Evolutionary conservation across 2,888 invertebrate species (phyloP).

Genomic region (Ophraella communa): DNA sequence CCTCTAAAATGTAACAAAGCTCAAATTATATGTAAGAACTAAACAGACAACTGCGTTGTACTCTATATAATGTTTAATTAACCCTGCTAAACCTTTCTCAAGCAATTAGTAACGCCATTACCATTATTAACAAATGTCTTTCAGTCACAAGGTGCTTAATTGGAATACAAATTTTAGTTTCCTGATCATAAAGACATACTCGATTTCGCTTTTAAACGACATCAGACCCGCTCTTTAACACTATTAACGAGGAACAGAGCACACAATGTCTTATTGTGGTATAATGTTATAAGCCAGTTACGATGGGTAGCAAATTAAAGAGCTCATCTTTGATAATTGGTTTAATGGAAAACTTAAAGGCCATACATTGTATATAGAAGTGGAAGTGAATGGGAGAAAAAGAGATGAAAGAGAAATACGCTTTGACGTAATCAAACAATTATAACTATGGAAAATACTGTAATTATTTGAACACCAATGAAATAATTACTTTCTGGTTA

Average conservation of each 20-base stretch:
- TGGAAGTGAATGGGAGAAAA: too few species aligned
- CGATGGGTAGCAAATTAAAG: neutral
- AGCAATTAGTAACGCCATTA: conserved; percentile 7
- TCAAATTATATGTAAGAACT: neutral
- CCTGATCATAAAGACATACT: neutral
- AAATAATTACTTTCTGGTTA: too few species aligned
- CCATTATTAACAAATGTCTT: conserved; percentile 2
- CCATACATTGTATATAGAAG: too few species aligned
- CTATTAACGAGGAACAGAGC: neutral
- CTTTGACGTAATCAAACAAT: too few species aligned
- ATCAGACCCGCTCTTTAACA: neutral
- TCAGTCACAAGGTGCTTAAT: neutral
- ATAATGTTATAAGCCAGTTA: neutral
- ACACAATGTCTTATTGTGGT: neutral
- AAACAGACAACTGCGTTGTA: neutral
- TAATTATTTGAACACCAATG: too few species aligned
- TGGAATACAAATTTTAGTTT: neutral
- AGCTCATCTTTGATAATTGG: neutral
- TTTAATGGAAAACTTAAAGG: too few species aligned
- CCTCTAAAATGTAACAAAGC: neutral
- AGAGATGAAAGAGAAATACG: too few species aligned
- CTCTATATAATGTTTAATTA: neutral
- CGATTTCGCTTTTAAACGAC: neutral
- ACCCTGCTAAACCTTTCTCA: neutral
- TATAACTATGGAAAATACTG: too few species aligned